Conservation (phyloP, 2,797 vertebrate genomes). For the Mus caroli region DNA sequence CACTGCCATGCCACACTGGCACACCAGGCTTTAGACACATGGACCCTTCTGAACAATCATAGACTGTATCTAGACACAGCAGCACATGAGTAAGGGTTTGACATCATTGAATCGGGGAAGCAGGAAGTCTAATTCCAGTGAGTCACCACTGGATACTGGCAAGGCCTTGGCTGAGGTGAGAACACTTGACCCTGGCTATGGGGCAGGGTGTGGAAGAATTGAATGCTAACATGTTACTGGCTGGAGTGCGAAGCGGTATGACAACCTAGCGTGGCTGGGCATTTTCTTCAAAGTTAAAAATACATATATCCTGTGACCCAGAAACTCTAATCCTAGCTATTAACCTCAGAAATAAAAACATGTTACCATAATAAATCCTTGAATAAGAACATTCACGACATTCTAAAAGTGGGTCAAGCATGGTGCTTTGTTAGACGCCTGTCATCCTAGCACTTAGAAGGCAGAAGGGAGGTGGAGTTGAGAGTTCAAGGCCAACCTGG, state of each 20-base stretch:
- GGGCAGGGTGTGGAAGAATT: not conserved
- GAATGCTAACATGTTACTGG: not conserved
- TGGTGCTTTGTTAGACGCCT: not conserved
- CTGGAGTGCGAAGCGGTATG: not conserved
- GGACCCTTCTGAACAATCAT: not conserved
- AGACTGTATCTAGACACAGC: not conserved
- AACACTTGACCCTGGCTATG: not conserved
- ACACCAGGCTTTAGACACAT: not conserved
- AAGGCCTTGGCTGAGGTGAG: not conserved
- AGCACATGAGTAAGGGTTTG: not conserved
- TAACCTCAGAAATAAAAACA: slow-evolving; percentile 1
- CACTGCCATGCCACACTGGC: not conserved
- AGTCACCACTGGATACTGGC: not conserved
- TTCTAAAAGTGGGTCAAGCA: not conserved
- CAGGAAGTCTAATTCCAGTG: not conserved
- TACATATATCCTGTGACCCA: not conserved
- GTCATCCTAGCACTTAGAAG: not conserved
- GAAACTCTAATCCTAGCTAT: not conserved
- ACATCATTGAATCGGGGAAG: not conserved
- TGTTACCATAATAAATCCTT: not conserved
- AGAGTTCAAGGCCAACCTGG: not conserved
- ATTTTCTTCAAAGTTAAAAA: slow-evolving; percentile 44
- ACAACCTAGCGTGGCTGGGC: not conserved
- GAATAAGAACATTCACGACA: not conserved
- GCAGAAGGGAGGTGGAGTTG: not conserved